phyloP scores from a whole-genome alignment of 2,113 vertebrate species.

The Peromyscus californicus region DNA sequence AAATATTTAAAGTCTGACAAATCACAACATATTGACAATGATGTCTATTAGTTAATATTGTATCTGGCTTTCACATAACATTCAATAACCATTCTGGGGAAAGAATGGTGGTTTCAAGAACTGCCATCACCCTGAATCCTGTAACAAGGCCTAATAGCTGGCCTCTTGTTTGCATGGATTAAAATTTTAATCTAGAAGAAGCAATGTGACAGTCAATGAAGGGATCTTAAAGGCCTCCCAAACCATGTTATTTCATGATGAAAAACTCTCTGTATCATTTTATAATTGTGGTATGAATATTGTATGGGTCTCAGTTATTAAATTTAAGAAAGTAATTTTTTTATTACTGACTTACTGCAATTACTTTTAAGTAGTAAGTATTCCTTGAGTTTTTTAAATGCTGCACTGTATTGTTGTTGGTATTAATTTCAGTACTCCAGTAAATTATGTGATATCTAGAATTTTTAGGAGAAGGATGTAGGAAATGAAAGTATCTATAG shows the following conservation, averaged over 20 bases:
- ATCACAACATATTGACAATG: slow-evolving; percentile 28
- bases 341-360: neutral
- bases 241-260: neutral
- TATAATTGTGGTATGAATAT: neutral
- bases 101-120: neutral
- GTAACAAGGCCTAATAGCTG: neutral
- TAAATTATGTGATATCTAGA: neutral
- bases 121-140: neutral
- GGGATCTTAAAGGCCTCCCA: neutral
- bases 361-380: neutral
- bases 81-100: neutral
- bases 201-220: neutral
- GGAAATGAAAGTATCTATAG: neutral
- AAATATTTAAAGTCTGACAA: slow-evolving; percentile 16
- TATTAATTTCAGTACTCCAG: neutral
- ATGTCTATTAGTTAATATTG: slow-evolving; percentile 27
- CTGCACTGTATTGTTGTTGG: neutral
- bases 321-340: neutral
- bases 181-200: neutral
- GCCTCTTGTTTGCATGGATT: neutral
- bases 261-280: neutral
- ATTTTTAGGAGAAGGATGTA: neutral
- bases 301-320: neutral
- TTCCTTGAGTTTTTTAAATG: neutral
- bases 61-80: neutral